Conservation (phyloP, 2,888 invertebrate species). For the Adela reaumurella region DNA sequence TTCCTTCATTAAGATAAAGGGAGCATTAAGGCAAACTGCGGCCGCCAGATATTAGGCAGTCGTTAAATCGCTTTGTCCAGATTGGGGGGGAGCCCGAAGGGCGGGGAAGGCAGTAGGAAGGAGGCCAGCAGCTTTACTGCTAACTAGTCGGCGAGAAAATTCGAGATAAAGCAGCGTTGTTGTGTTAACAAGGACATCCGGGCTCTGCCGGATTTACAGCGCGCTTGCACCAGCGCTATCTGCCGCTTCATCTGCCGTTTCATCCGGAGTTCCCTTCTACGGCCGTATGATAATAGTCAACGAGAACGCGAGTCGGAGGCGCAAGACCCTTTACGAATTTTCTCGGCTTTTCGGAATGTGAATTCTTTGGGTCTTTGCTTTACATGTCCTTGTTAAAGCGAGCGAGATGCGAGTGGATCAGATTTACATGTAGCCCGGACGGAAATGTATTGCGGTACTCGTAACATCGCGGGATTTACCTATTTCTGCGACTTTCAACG, state of each 20-base stretch:
- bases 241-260: not conserved
- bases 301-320: too few relatives aligned
- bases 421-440: too few relatives aligned
- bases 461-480: too few relatives aligned
- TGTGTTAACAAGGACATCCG: not conserved
- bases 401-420: too few relatives aligned
- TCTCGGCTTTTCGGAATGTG: too few relatives aligned
- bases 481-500: too few relatives aligned
- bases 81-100: not conserved
- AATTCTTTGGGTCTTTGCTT: too few relatives aligned
- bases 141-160: not conserved
- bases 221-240: not conserved
- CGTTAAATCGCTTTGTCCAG: not conserved
- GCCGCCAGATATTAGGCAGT: not conserved
- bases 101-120: too few relatives aligned
- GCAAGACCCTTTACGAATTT: too few relatives aligned
- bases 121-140: not conserved
- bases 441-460: too few relatives aligned
- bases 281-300: too few relatives aligned
- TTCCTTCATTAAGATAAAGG: not conserved
- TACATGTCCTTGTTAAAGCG: too few relatives aligned
- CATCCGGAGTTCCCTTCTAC: not conserved
- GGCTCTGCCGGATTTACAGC: not conserved
- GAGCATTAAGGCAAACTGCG: not conserved
- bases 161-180: not conserved